Evolutionary conservation across 2,113 vertebrate species (phyloP).

Genomic region (Solea solea): DNA sequence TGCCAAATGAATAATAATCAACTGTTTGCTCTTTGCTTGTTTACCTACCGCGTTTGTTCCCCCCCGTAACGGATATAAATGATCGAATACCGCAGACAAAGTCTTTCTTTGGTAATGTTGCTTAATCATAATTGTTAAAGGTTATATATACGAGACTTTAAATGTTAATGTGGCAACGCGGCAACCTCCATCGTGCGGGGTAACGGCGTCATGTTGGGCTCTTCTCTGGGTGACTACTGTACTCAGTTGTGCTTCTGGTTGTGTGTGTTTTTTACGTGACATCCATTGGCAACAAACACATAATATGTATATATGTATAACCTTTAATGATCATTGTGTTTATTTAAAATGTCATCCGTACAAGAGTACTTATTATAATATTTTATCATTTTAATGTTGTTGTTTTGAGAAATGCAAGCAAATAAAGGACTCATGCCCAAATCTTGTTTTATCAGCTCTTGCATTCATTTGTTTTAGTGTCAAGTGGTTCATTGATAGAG

Average conservation of each 20-base stretch:
- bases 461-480: not conserved
- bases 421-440: slow-evolving; percentile 12
- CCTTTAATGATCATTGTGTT: slow-evolving; percentile 61
- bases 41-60: slow-evolving; percentile 60
- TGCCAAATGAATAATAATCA: slow-evolving; percentile 73
- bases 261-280: not conserved
- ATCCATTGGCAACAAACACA: not conserved
- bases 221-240: not conserved
- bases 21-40: slow-evolving; percentile 63
- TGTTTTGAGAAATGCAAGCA: slow-evolving; percentile 70
- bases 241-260: not conserved
- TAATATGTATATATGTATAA: not conserved
- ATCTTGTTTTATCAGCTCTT: not conserved
- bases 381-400: slow-evolving; percentile 74
- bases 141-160: slow-evolving; percentile 1
- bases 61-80: slow-evolving; percentile 49
- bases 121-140: slow-evolving; percentile 64
- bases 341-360: slow-evolving; percentile 73
- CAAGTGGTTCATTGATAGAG: not conserved
- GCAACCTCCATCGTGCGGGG: not conserved
- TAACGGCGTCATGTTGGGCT: not conserved
- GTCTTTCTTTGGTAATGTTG: slow-evolving; percentile 55
- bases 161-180: not conserved
- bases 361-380: slow-evolving; percentile 55
- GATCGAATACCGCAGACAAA: slow-evolving; percentile 23